phyloP scores from a whole-genome alignment of 2,888 invertebrate genomes.

The Iselma pallidipennis region DNA sequence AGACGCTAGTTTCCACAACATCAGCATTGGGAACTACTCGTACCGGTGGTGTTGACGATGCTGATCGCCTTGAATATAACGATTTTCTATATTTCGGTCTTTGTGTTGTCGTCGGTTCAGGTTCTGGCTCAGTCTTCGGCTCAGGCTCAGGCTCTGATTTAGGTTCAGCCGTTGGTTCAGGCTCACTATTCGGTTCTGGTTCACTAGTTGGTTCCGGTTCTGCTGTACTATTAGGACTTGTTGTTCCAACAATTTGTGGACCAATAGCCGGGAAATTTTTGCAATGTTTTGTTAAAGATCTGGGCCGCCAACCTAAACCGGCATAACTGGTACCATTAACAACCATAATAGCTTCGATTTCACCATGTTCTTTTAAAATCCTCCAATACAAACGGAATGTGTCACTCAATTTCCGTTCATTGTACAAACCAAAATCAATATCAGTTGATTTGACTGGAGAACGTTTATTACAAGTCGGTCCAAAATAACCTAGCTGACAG shows the following conservation, averaged over 20 bases:
- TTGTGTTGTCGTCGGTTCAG: conserved; percentile 38
- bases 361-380: conserved; percentile 78
- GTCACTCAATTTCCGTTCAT: conserved; percentile 70
- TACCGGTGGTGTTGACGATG: conserved; percentile 38
- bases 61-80: conserved; percentile 49
- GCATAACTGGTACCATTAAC: conserved; percentile 89
- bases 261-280: conserved; percentile 76
- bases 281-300: conserved; percentile 72
- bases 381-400: conserved; percentile 84
- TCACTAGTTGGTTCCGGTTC: conserved; percentile 45
- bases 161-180: conserved; percentile 48
- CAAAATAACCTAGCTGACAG: conserved; percentile 88
- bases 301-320: conserved; percentile 92
- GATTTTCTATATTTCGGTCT: conserved; percentile 46
- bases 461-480: conserved; percentile 83
- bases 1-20: conserved; percentile 78
- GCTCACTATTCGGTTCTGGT: conserved; percentile 44
- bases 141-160: conserved; percentile 51
- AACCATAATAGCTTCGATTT: conserved; percentile 84
- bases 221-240: conserved; percentile 25
- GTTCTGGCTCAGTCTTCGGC: conserved; percentile 52
- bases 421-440: conserved; percentile 73
- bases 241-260: conserved; percentile 44
- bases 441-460: conserved; percentile 75
- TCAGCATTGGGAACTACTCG: conserved; percentile 57